A percentile compares a stretch with the other conserved stretches of the same genome.
These are phyloP conservation scores for Passerculus sandwichensis DNA, from an alignment of 2,797 vertebrate species.

Conservation along the genomic window DNA sequence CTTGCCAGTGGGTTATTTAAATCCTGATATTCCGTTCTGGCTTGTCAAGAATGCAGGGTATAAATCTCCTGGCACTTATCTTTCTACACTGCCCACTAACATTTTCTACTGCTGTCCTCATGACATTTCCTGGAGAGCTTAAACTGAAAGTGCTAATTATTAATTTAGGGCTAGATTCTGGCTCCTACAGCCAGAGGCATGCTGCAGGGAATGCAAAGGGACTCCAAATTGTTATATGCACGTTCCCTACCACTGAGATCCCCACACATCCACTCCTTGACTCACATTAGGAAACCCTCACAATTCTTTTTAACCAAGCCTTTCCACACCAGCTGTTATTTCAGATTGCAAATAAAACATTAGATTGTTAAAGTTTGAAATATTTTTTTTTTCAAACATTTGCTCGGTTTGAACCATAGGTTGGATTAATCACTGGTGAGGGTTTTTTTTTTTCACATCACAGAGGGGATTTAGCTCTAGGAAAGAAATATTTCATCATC, in stretches of 20 bases:
- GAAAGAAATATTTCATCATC: slow-evolving; percentile 36
- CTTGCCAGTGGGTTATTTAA: slow-evolving; percentile 58
- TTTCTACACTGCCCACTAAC: slow-evolving; percentile 47
- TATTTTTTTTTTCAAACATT: not conserved
- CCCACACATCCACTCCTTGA: not conserved
- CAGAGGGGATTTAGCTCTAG: not conserved
- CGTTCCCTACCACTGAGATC: not conserved
- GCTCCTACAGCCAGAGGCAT: slow-evolving; percentile 65
- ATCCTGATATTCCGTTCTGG: slow-evolving; percentile 32
- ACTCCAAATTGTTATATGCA: slow-evolving; percentile 36
- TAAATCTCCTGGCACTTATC: slow-evolving; percentile 51
- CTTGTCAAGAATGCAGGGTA: slow-evolving; percentile 40
- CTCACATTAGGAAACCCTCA: not conserved
- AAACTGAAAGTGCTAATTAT: slow-evolving; percentile 63
- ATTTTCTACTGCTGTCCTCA: slow-evolving; percentile 40
- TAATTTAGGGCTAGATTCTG: slow-evolving; percentile 70
- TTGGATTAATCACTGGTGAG: not conserved
- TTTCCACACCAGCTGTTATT: not conserved
- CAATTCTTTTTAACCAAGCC: not conserved
- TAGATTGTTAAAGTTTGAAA: not conserved
- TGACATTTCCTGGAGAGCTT: slow-evolving; percentile 51
- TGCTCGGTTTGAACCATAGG: not conserved
- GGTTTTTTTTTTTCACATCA: not conserved
- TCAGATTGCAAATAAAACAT: not conserved
- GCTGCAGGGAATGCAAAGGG: slow-evolving; percentile 63